phyloP scores from a whole-genome alignment of 2,797 vertebrate species.

The Dromococcyx pavoninus region DNA sequence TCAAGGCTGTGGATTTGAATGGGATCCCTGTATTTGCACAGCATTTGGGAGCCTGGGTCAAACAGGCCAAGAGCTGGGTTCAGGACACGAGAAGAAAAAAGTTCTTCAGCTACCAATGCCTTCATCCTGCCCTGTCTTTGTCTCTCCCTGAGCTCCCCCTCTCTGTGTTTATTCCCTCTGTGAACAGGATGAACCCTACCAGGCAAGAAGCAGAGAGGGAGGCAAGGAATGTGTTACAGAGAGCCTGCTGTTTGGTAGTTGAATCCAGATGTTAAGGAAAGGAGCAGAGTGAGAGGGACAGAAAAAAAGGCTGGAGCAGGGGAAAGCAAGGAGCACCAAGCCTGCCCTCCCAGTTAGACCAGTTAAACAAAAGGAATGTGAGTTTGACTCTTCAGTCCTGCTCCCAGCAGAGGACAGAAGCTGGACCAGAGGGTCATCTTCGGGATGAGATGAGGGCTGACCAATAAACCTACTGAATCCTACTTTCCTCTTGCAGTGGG shows the following conservation, averaged over 20 bases:
- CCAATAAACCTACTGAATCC: neutral
- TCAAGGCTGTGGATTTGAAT: neutral
- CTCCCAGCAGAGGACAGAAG: neutral
- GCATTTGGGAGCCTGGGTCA: neutral
- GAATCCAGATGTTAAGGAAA: constrained; percentile 74
- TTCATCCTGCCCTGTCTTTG: neutral
- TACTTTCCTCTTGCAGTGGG: neutral
- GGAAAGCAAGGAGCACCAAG: neutral
- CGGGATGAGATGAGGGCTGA: neutral
- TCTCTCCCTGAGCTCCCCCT: neutral
- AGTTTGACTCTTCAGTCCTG: accelerated
- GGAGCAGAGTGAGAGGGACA: neutral
- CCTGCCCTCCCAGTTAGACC: neutral
- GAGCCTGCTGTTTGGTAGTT: constrained; percentile 59
- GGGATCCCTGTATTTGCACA: neutral
- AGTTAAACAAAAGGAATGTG: neutral
- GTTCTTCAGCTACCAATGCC: neutral
- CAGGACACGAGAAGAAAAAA: neutral
- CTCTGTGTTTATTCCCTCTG: neutral
- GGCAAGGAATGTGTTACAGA: constrained; percentile 46
- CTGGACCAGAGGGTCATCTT: neutral
- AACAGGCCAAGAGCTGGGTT: neutral
- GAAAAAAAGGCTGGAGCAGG: neutral
- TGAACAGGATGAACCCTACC: neutral
- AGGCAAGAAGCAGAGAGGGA: neutral